These are phyloP conservation scores for Hylyphantes graminicola DNA, from an alignment of 1,140 invertebrate genomes.

Conservation along the genomic window DNA sequence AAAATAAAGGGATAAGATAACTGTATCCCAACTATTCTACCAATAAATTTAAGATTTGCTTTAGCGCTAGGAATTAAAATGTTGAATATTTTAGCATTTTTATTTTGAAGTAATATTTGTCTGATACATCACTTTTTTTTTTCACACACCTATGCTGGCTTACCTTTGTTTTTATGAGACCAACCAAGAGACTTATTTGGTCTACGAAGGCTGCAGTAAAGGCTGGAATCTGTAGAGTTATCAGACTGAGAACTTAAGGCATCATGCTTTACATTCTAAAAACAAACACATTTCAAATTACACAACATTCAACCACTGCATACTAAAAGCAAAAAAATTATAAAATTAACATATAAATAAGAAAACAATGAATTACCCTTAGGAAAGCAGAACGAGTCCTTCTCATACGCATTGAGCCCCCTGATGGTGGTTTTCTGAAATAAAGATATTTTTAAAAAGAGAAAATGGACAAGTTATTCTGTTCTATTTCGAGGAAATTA, in stretches of 20 bases:
- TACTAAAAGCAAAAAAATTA: too few species aligned
- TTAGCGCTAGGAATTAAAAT: too few species aligned
- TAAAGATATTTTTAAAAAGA: slow-evolving; percentile 5
- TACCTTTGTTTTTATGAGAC: slow-evolving; percentile 53
- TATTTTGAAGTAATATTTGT: too few species aligned
- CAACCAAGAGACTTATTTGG: slow-evolving; percentile 46
- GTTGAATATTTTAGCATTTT: too few species aligned
- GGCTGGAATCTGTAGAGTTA: slow-evolving; percentile 55
- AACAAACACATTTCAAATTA: neutral
- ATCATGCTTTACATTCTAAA: slow-evolving; percentile 55
- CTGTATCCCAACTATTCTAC: too few species aligned
- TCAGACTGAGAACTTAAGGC: slow-evolving; percentile 48
- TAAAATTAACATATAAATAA: slow-evolving; percentile 10
- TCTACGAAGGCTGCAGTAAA: slow-evolving; percentile 54
- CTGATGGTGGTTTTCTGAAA: slow-evolving; percentile 33
- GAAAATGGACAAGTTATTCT: too few species aligned
- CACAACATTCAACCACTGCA: too few species aligned
- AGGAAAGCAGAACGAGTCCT: slow-evolving; percentile 57
- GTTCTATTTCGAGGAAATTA: too few species aligned
- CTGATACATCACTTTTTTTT: too few species aligned
- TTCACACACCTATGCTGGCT: too few species aligned
- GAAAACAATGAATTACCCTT: slow-evolving; percentile 17
- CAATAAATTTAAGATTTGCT: too few species aligned
- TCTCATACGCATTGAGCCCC: slow-evolving; percentile 51
- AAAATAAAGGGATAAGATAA: too few species aligned